Base-by-base conservation (phyloP, 2,888 invertebrate species). In the Apamea crenata region DNA sequence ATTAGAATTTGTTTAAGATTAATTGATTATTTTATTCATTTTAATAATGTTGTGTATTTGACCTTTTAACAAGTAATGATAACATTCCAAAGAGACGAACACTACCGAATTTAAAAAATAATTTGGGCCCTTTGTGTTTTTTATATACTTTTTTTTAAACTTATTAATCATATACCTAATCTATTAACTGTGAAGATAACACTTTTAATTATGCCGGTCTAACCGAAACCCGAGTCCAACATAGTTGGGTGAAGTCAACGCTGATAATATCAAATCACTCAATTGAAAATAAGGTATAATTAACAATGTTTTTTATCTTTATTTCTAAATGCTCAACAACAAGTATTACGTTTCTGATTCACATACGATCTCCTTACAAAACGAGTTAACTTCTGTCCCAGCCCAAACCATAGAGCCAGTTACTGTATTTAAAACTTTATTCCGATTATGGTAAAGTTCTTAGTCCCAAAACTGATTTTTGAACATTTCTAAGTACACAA, bases 331-430 rank as follows among this genome's bases (percentile, higher is more conserved):
- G 70, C 70, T 84, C 76, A 84, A 84, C 1, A 36, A 59, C 21
- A 80, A 74, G 61, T 84, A 76, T 84, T 81, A 65, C 18, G 59
- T 74, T 50, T 66, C 63, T 63, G 47, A 59, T 50, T 75, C 59
- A 25, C 16, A n/a, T 36, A n/a, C 21, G 2, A n/a, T 40, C 56
- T n/a, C 56, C 12, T 71, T 56, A 36, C 36, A 71, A 36, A 71
- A 40, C 8, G 21, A 40, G 36, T 56, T 25, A 10, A 36, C 25
- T 25, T 25, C 8, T 25, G n/a, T 56, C 18, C 36, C 18, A 56
- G 18, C 12, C 7, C 18, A 12, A 71, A 71, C 56, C 18, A 36
- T 18, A 1, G n/a, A 36, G 7, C n/a, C 53, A 71, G 36, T 36
- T 56, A 36, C 36, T 36, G n/a, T 71, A n/a, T 36, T 7, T 71